These are phyloP conservation scores for Drosophila parabipectinata DNA, from an alignment of 1,140 invertebrate genomes.

Conservation along the genomic window DNA sequence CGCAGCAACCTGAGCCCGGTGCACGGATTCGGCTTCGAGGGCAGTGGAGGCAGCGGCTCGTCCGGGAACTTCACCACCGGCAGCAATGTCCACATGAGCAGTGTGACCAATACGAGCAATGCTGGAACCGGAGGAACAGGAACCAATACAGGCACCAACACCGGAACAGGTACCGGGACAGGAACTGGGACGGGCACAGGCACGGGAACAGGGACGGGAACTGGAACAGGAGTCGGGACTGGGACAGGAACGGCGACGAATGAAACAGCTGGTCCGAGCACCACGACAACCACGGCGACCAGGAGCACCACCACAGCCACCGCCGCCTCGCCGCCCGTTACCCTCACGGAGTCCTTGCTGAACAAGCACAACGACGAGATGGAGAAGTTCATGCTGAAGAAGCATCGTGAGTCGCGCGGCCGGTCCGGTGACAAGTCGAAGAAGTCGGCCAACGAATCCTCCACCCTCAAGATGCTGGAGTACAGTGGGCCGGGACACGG, in stretches of 20 bases:
- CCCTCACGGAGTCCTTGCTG: conserved; percentile 88
- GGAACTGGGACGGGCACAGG: conserved; percentile 81
- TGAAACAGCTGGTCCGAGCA: conserved; percentile 2
- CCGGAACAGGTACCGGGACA: neutral
- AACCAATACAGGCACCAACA: conserved; percentile 31
- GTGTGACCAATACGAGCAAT: conserved; percentile 78
- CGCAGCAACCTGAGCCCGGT: conserved; percentile 68
- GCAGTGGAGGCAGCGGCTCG: conserved; percentile 86
- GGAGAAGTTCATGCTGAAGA: conserved; percentile 90
- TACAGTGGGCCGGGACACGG: conserved; percentile 85
- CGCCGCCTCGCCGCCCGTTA: conserved; percentile 58
- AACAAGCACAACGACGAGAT: conserved; percentile 90
- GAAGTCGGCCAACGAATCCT: conserved; percentile 67
- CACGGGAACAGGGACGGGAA: fast-evolving
- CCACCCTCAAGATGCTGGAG: conserved; percentile 66
- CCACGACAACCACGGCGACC: neutral
- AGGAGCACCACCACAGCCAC: neutral
- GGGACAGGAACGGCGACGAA: neutral
- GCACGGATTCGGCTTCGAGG: conserved; percentile 78
- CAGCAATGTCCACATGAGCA: conserved; percentile 85
- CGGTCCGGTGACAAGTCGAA: conserved; percentile 84
- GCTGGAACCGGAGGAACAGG: conserved; percentile 63
- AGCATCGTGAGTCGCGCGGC: conserved; percentile 87
- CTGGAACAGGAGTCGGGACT: neutral
- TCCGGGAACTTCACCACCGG: conserved; percentile 86